phyloP scores from a whole-genome alignment of 30 jellyfish, hydroid and myxozoan species.

The Euphysa ruthae region DNA sequence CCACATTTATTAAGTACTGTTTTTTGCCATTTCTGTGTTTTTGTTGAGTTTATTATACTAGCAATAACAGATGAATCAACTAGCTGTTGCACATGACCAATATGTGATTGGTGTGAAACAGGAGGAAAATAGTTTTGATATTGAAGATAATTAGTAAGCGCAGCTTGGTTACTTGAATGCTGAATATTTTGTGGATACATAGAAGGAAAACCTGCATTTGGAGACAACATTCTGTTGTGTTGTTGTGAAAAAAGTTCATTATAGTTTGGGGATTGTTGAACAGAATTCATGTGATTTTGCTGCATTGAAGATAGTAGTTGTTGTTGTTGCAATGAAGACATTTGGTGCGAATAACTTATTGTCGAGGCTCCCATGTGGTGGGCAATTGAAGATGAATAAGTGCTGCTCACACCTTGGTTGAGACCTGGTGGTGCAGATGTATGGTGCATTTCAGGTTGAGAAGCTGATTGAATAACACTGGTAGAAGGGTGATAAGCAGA shows the following conservation, averaged over 20 bases:
- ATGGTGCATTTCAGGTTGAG: not conserved
- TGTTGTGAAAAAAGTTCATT: not conserved
- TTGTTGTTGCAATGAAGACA: not conserved
- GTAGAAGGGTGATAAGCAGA: not conserved
- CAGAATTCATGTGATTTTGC: not conserved
- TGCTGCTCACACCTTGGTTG: not conserved
- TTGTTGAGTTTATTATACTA: not conserved
- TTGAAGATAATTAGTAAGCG: not conserved
- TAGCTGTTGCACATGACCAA: conserved; percentile 25
- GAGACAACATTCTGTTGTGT: not conserved
- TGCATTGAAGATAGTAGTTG: not conserved
- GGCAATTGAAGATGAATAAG: not conserved
- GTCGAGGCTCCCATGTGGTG: not conserved
- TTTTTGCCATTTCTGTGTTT: conserved; percentile 9
- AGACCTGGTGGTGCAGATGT: conserved; percentile 6
- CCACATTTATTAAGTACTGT: conserved; percentile 28
- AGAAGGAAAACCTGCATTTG: not conserved
- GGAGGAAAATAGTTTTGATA: conserved; percentile 12
- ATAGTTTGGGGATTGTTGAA: not conserved
- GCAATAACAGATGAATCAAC: conserved; percentile 8
- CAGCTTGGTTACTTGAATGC: not conserved
- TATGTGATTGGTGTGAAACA: conserved; percentile 24
- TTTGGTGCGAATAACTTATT: not conserved
- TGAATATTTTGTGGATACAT: not conserved
- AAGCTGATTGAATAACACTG: not conserved